Evolutionary conservation across 2,888 invertebrate species (phyloP).

Genomic region (Eupithecia exiguata): DNA sequence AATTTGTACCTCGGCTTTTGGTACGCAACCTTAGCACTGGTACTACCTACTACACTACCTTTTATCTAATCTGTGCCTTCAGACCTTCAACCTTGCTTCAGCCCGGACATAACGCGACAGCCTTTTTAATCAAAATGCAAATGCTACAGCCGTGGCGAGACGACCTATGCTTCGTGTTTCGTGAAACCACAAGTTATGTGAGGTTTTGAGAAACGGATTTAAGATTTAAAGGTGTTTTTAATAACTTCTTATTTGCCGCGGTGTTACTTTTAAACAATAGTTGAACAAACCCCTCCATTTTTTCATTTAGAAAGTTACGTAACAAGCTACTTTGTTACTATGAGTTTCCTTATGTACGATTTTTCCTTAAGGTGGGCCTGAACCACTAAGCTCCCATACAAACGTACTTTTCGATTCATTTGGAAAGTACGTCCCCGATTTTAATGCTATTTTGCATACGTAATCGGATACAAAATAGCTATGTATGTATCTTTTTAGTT

Average conservation of each 20-base stretch:
- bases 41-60: background rate
- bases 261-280: too few relatives aligned
- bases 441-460: too few relatives aligned
- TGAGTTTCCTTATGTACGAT: too few relatives aligned
- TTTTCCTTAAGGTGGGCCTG: too few relatives aligned
- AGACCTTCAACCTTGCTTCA: conserved; percentile 12
- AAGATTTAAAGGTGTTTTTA: background rate
- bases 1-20: background rate
- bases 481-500: too few relatives aligned
- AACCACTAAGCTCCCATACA: too few relatives aligned
- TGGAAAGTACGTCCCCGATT: too few relatives aligned
- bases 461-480: too few relatives aligned
- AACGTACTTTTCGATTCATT: too few relatives aligned
- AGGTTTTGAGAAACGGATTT: background rate
- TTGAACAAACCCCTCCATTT: background rate
- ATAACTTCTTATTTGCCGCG: background rate
- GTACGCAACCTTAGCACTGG: background rate
- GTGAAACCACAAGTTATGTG: conserved; percentile 1
- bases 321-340: too few relatives aligned
- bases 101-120: conserved; percentile 35
- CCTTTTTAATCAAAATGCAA: conserved; percentile 51
- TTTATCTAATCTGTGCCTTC: background rate
- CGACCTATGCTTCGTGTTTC: conserved; percentile 12
- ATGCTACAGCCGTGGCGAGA: conserved; percentile 29
- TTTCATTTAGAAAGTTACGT: background rate